Evolutionary conservation across 2,888 invertebrate species (phyloP).

Genomic region (Lithosia quadra): DNA sequence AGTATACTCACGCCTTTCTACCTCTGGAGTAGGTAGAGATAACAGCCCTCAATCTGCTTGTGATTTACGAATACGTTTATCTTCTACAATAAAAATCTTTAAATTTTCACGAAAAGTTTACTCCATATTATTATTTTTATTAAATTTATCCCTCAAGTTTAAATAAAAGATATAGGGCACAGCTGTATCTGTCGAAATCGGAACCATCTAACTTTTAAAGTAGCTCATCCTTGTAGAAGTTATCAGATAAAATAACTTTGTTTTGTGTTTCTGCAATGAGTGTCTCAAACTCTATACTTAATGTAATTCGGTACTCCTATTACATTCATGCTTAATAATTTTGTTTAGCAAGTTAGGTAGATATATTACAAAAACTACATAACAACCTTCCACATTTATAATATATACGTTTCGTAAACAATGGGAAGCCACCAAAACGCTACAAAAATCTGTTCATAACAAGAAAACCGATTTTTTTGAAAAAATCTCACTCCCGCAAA

Average conservation of each 20-base stretch:
- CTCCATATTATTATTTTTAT: background rate
- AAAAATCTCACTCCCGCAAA: background rate
- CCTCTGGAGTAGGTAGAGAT: too few species aligned
- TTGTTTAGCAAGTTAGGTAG: too few species aligned
- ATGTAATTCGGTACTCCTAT: background rate
- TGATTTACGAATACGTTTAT: too few species aligned
- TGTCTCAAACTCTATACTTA: background rate
- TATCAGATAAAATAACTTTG: background rate
- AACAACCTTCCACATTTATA: too few species aligned
- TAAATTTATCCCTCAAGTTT: background rate
- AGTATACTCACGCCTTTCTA: too few species aligned
- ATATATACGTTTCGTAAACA: background rate
- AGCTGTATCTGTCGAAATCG: constrained; percentile 2
- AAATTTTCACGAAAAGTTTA: too few species aligned
- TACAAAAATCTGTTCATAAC: background rate
- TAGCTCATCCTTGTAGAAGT: background rate
- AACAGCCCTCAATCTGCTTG: too few species aligned
- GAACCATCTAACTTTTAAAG: background rate
- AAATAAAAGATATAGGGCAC: background rate
- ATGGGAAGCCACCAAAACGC: background rate
- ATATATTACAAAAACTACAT: too few species aligned
- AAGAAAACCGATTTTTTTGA: background rate
- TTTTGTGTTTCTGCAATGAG: background rate
- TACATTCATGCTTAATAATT: too few species aligned
- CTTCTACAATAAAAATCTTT: too few species aligned